Conservation (phyloP, 2,113 vertebrate species). For the Percopsis transmontana region DNA sequence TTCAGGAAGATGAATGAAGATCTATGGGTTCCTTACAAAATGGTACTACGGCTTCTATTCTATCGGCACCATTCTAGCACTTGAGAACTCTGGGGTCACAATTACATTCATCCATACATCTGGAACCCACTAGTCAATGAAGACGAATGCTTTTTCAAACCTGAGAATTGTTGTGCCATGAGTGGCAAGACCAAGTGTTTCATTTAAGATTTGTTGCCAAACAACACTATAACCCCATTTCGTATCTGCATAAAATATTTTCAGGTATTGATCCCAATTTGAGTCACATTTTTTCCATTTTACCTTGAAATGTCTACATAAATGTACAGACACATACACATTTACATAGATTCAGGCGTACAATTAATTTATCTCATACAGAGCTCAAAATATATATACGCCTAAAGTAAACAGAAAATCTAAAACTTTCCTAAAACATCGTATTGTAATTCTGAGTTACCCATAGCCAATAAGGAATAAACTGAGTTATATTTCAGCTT, state of each 20-base stretch:
- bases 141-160: conserved; percentile 13
- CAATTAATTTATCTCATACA: not conserved
- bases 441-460: not conserved
- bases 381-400: not conserved
- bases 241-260: not conserved
- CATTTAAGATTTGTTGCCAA: not conserved
- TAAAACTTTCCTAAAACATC: conserved; percentile 5
- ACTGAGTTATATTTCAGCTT: not conserved
- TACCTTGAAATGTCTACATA: not conserved
- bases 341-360: not conserved
- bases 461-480: not conserved
- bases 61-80: conserved; percentile 7
- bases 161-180: conserved; percentile 19
- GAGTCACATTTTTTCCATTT: not conserved
- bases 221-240: not conserved
- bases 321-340: conserved; percentile 4
- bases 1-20: not conserved
- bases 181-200: not conserved
- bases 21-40: not conserved
- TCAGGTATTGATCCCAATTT: not conserved
- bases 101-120: not conserved
- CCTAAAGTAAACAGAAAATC: not conserved
- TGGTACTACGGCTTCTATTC: conserved; percentile 1
- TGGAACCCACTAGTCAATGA: not conserved
- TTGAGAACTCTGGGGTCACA: not conserved